A percentile compares a stretch with the other conserved stretches of the same genome.
Conservation (phyloP, 2,113 vertebrate genomes). For the Atlantisia rogersi region DNA sequence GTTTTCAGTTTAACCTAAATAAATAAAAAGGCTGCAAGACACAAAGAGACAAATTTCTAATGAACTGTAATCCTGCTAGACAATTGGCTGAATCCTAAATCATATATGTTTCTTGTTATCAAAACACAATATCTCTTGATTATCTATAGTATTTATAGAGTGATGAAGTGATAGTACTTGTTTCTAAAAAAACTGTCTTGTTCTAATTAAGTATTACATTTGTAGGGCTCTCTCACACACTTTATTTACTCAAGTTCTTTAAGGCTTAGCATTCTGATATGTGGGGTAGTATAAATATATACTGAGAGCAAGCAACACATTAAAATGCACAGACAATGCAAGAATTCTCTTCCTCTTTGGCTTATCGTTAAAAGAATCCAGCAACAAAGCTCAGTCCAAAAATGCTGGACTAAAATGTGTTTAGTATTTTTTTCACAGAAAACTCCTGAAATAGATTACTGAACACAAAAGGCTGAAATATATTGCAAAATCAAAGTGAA, state of each 20-base stretch:
- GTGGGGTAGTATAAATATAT: background rate
- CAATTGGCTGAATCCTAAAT: background rate
- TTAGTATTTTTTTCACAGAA: background rate
- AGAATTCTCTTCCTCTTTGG: background rate
- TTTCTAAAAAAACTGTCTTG: background rate
- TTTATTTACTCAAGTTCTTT: slow-evolving; percentile 44
- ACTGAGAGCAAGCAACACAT: background rate
- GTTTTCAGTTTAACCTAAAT: background rate
- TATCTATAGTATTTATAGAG: slow-evolving; percentile 17
- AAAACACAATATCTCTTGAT: slow-evolving; percentile 35
- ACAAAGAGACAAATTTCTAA: background rate
- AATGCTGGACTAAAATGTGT: background rate
- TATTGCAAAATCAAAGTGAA: background rate
- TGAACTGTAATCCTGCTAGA: background rate
- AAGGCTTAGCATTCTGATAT: background rate
- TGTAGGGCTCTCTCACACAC: slow-evolving; percentile 3
- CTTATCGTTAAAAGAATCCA: background rate
- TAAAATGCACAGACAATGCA: background rate
- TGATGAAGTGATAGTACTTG: slow-evolving; percentile 35
- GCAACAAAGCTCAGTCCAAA: background rate
- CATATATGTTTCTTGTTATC: slow-evolving; percentile 6
- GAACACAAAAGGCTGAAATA: background rate
- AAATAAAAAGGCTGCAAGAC: background rate
- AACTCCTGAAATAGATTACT: background rate
- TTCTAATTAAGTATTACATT: slow-evolving; percentile 42